A percentile compares a stretch with the other conserved stretches of the same genome.
These are phyloP conservation scores for Drosophila mercatorum DNA, from an alignment of 2,888 invertebrate genomes.

Conservation along the genomic window DNA sequence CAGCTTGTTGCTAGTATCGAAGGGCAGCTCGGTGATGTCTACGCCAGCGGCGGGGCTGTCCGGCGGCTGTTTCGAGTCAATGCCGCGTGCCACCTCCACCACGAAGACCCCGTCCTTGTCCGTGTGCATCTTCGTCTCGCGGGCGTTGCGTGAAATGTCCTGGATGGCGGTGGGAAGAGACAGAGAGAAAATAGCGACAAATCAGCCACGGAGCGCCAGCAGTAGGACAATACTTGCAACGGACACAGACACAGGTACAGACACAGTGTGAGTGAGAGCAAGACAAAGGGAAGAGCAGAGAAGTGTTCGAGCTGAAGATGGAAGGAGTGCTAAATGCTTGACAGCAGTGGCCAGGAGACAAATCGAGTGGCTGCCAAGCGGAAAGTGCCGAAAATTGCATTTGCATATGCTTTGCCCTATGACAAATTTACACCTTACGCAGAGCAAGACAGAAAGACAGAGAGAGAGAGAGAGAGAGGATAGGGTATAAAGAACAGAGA, in stretches of 20 bases:
- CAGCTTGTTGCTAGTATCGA: constrained; percentile 68
- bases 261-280: not conserved
- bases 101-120: constrained; percentile 91
- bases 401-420: constrained; percentile 64
- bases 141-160: constrained; percentile 89
- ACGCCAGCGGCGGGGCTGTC: constrained; percentile 64
- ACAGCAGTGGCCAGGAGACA: constrained; percentile 42
- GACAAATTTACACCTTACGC: constrained; percentile 59
- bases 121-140: constrained; percentile 90
- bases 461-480: not conserved
- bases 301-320: constrained; percentile 11
- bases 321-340: constrained; percentile 15
- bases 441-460: not conserved
- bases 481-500: not conserved
- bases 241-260: constrained; percentile 4
- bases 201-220: constrained; percentile 16
- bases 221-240: constrained; percentile 23
- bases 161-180: constrained; percentile 73
- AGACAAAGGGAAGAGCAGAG: not conserved
- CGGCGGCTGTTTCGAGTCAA: constrained; percentile 84
- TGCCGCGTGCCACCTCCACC: constrained; percentile 87
- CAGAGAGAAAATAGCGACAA: constrained; percentile 10
- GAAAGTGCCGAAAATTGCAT: constrained; percentile 78
- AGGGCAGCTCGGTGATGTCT: constrained; percentile 80
- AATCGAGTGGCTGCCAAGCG: constrained; percentile 68